Percentiles rank a stretch among this genome's conserved stretches.
phyloP scores from a whole-genome alignment of 2,797 vertebrate genomes.

The Chelonia mydas region DNA sequence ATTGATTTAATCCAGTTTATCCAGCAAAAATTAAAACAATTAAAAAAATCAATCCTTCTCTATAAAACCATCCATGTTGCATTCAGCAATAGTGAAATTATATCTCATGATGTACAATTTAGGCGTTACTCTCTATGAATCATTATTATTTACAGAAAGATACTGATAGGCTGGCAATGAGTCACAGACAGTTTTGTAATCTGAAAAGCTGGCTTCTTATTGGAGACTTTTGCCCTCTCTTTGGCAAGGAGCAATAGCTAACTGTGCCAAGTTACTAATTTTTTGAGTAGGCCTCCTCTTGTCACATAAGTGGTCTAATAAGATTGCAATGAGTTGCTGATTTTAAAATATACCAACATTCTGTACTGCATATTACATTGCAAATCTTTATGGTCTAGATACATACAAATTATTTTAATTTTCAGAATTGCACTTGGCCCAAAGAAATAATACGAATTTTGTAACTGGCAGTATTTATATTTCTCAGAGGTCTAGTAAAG shows the following conservation, averaged over 20 bases:
- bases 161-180: slow-evolving; percentile 72
- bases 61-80: background rate
- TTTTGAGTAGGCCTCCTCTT: slow-evolving; percentile 61
- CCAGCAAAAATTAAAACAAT: background rate
- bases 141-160: slow-evolving; percentile 68
- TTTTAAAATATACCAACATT: slow-evolving; percentile 56
- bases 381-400: slow-evolving; percentile 24
- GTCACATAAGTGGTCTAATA: slow-evolving; percentile 57
- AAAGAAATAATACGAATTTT: background rate
- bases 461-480: slow-evolving; percentile 1
- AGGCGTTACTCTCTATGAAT: slow-evolving; percentile 71
- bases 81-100: slow-evolving; percentile 29
- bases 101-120: slow-evolving; percentile 83
- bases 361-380: slow-evolving; percentile 26
- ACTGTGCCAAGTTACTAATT: slow-evolving; percentile 54
- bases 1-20: slow-evolving; percentile 7
- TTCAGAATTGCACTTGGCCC: background rate
- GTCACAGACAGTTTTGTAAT: slow-evolving; percentile 79
- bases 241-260: slow-evolving; percentile 75
- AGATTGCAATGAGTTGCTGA: slow-evolving; percentile 57
- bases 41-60: background rate
- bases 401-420: background rate
- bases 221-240: slow-evolving; percentile 83
- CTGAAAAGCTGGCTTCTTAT: slow-evolving; percentile 79
- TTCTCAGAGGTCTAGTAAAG: background rate